These are phyloP conservation scores for Carposina sasakii DNA, from an alignment of 1,140 invertebrate species.

Conservation along the genomic window DNA sequence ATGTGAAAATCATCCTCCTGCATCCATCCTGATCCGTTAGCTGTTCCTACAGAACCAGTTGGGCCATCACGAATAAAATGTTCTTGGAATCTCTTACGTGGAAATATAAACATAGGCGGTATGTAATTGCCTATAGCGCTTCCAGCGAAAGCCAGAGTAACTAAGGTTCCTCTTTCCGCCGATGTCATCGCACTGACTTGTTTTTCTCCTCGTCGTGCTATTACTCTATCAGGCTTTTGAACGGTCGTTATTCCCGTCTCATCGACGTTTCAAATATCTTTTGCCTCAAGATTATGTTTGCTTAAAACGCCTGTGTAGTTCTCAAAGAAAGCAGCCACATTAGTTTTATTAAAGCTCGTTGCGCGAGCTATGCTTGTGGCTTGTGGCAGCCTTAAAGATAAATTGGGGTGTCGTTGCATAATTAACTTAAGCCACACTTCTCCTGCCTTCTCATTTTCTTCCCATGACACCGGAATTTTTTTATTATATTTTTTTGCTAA, in stretches of 20 bases:
- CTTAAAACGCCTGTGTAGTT: conserved; percentile 6
- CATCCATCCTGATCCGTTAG: conserved; percentile 11
- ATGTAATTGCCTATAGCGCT: background rate
- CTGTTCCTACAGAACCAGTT: conserved; percentile 1
- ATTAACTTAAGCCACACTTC: conserved; percentile 45
- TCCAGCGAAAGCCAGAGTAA: conserved; percentile 28
- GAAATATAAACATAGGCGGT: conserved; percentile 10
- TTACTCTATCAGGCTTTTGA: conserved; percentile 24
- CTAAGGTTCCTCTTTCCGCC: conserved; percentile 38
- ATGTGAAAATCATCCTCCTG: conserved; percentile 9
- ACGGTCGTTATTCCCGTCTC: conserved; percentile 19
- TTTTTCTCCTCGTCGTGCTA: conserved; percentile 31
- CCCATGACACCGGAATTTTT: conserved; percentile 19
- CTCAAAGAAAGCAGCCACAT: conserved; percentile 30
- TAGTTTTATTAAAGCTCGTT: conserved; percentile 36
- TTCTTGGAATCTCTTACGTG: background rate
- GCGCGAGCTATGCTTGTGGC: conserved; percentile 36
- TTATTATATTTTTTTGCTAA: conserved; percentile 24
- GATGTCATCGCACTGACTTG: conserved; percentile 42
- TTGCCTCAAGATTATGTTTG: conserved; percentile 2
- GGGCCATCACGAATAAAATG: background rate
- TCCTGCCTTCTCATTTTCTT: conserved; percentile 23
- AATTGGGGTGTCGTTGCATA: conserved; percentile 37
- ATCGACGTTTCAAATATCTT: conserved; percentile 10
- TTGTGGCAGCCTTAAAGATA: conserved; percentile 41